phyloP scores from a whole-genome alignment of 2,113 vertebrate genomes.

The Typhlomys cinereus region DNA sequence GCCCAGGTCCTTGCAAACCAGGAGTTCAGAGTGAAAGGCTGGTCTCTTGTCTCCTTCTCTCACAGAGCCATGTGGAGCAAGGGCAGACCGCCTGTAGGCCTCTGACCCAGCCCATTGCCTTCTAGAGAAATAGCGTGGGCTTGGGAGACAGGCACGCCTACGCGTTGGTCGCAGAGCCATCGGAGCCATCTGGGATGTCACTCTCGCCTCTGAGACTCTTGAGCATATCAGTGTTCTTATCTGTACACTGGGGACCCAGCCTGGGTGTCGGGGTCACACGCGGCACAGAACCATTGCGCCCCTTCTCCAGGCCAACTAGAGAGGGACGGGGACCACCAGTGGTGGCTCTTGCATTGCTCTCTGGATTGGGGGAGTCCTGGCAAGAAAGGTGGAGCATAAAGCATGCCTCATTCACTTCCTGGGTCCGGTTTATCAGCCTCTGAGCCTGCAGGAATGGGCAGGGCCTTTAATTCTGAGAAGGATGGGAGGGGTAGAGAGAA shows the following conservation, averaged over 20 bases:
- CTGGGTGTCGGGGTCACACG: background rate
- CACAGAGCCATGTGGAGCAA: fast-evolving
- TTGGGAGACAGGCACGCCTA: background rate
- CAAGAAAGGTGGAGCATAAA: background rate
- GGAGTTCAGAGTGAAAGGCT: fast-evolving
- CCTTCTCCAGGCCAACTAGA: background rate
- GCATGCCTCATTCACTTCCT: background rate
- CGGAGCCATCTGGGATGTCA: too few relatives aligned
- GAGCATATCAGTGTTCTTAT: background rate
- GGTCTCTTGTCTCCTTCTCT: background rate
- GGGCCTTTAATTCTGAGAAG: background rate
- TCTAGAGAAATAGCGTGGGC: fast-evolving
- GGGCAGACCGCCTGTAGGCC: background rate
- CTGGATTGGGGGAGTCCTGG: background rate
- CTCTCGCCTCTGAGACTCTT: background rate
- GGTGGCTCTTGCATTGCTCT: background rate
- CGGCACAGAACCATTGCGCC: background rate
- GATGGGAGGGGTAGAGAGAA: background rate
- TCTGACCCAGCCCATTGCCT: fast-evolving
- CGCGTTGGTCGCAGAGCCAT: fast-evolving
- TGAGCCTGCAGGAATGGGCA: fast-evolving
- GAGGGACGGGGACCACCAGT: background rate
- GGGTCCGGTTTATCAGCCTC: background rate
- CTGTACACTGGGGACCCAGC: fast-evolving
- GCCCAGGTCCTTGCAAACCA: fast-evolving